Evolutionary conservation across 92 coral and sea anemone genomes (phyloP), one percentile per base, ranked within the genome.

Genomic region (Porites rus): DNA sequence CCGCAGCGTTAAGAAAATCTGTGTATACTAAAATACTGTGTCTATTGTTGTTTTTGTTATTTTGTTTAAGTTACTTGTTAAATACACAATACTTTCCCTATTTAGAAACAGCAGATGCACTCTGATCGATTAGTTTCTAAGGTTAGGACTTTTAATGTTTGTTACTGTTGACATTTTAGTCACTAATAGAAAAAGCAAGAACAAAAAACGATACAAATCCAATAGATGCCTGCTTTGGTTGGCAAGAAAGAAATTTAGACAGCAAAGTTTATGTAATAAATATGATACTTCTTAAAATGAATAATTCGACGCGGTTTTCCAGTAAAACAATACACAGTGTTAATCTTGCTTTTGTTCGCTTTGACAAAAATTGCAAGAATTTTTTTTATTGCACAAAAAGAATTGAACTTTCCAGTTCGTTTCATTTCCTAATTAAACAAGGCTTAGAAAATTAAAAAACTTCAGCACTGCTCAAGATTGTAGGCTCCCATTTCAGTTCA

Each of bases 31-130:
- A 13, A 17, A 56, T 10, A 12, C 11, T 16, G 10, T 16, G 10
- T 1, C 58, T 5, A 46, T 78, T 69, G 77, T 56, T 81, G 38
- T 25, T 24, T 13, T 51, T 38, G 46, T 38, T 38, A 38, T 38
- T 38, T 38, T 38, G 46, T 38, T 38, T 51, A 46, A 13, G 19
- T 67, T 25, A 21, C 84, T 24, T 80, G 75, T 52, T 52, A 20
- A 16, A 19, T 17, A 70, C 11, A 81, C 77, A 58, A 58, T 59
- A 69, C 31, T 38, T 52, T 3, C 66, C 69, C 59, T 81, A 54
- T 28, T 69, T 68, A n/a, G 66, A 81, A 51, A 51, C 11, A 51
- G 77, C 77, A 81, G 86, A 59, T 81, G 86, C 6, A 7, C n/a
- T n/a, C 21, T 22, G 12, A 28, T 11, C 3, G 19, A 68, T 17